phyloP scores from a whole-genome alignment of 2,113 vertebrate species.

The Dissostichus mawsoni region DNA sequence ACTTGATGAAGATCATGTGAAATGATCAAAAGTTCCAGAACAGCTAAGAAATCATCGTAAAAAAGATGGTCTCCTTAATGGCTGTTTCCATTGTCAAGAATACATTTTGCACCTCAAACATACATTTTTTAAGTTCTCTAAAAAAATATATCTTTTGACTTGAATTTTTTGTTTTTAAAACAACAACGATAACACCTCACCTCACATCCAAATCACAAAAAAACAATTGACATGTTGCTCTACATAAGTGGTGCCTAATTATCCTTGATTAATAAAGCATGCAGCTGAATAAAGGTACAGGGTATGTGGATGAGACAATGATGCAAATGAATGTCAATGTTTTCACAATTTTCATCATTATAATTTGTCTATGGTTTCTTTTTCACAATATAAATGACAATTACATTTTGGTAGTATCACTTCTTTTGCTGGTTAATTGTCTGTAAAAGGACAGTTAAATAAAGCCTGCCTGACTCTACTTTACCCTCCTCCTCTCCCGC shows the following conservation, averaged over 20 bases:
- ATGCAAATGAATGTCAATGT: background rate
- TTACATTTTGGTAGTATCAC: background rate
- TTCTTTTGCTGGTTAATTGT: background rate
- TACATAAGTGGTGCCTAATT: background rate
- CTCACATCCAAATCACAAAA: background rate
- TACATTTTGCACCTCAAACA: background rate
- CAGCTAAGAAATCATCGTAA: background rate
- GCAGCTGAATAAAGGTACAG: background rate
- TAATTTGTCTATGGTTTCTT: no score
- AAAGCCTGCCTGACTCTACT: constrained; percentile 4
- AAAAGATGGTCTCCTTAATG: background rate
- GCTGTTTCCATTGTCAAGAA: background rate
- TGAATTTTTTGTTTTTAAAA: background rate
- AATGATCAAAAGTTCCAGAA: background rate
- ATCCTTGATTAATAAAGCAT: background rate
- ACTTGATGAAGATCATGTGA: background rate
- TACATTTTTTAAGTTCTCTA: no score
- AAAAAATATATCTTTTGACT: background rate
- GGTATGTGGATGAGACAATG: background rate
- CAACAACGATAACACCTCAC: background rate
- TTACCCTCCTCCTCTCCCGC: constrained; percentile 20
- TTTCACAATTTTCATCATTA: background rate
- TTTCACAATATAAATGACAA: background rate
- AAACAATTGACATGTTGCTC: background rate
- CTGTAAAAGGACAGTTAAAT: constrained; percentile 14